Evolutionary conservation across 2,888 invertebrate genomes (phyloP).

Genomic region (Scrobipalpa costella): DNA sequence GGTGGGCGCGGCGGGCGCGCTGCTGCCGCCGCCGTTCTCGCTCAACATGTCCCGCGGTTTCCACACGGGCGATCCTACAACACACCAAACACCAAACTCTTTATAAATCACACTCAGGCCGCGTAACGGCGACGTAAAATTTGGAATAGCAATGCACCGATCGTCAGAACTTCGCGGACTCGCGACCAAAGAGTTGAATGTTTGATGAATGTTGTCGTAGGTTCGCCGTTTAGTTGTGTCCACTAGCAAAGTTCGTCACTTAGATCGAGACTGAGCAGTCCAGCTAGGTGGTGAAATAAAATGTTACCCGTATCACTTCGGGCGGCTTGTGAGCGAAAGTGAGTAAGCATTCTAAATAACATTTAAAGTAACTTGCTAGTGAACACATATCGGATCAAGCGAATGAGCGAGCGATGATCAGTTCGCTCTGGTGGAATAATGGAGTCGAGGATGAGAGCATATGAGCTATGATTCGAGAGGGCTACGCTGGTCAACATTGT

Average conservation of each 20-base stretch:
- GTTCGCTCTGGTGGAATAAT: conserved; percentile 14
- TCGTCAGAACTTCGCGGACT: conserved; percentile 63
- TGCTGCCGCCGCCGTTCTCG: conserved; percentile 63
- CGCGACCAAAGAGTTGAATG: conserved; percentile 80
- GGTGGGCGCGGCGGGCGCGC: conserved; percentile 60
- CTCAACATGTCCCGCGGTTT: conserved; percentile 94
- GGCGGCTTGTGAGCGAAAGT: conserved; percentile 6
- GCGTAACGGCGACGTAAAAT: conserved; percentile 50
- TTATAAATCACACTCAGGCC: conserved; percentile 56
- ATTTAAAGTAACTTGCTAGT: conserved; percentile 23
- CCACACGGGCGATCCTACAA: conserved; percentile 98
- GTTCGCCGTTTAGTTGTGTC: conserved; percentile 39
- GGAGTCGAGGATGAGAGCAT: conserved; percentile 23
- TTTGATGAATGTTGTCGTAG: conserved; percentile 79
- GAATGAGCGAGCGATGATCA: conserved; percentile 34
- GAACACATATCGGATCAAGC: conserved; percentile 37
- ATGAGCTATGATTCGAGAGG: conserved; percentile 29
- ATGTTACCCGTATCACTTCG: not conserved
- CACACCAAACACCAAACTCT: conserved; percentile 83
- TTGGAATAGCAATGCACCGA: conserved; percentile 59
- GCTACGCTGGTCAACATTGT: conserved; percentile 66
- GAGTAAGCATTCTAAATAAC: conserved; percentile 23
- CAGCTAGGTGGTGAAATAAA: not conserved
- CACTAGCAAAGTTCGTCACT: conserved; percentile 24
- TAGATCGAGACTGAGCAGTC: not conserved